Evolutionary conservation across 2,797 vertebrate species (phyloP).

Genomic region (Enoplosus armatus): DNA sequence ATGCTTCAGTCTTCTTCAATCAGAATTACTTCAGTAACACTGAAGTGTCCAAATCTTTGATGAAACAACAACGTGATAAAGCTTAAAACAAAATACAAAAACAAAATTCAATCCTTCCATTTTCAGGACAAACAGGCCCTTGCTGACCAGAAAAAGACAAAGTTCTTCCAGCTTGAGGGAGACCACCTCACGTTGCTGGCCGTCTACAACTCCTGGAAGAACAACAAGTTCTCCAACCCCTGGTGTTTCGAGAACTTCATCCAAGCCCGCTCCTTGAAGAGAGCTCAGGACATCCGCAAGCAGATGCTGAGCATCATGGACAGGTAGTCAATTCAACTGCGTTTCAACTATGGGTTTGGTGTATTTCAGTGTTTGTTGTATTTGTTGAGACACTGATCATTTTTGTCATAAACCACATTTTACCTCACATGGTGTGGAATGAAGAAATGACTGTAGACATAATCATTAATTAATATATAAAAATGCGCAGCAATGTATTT

Average conservation of each 20-base stretch:
- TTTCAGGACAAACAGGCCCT: constrained; percentile 93
- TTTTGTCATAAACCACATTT: not conserved
- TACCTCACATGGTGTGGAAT: not conserved
- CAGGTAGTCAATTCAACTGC: constrained; percentile 72
- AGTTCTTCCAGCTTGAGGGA: constrained; percentile 95
- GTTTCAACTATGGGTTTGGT: not conserved
- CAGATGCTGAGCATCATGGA: constrained; percentile 98
- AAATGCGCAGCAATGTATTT: not conserved
- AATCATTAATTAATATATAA: not conserved
- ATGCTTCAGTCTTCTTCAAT: not conserved
- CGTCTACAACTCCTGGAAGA: constrained; percentile 97
- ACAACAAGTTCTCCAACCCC: constrained; percentile 96
- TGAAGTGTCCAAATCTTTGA: not conserved
- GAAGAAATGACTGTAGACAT: not conserved
- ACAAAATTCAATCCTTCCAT: not conserved
- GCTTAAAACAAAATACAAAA: not conserved
- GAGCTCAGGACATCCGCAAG: constrained; percentile 95
- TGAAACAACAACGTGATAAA: no score
- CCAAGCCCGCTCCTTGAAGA: constrained; percentile 91
- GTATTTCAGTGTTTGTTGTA: not conserved
- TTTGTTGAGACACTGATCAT: not conserved
- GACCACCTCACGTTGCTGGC: constrained; percentile 95
- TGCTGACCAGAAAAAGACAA: constrained; percentile 96
- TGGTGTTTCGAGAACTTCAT: constrained; percentile 98
- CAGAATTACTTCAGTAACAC: not conserved